These are phyloP conservation scores for Sebastes itinus DNA, from an alignment of 2,797 vertebrate genomes.

Conservation along the genomic window DNA sequence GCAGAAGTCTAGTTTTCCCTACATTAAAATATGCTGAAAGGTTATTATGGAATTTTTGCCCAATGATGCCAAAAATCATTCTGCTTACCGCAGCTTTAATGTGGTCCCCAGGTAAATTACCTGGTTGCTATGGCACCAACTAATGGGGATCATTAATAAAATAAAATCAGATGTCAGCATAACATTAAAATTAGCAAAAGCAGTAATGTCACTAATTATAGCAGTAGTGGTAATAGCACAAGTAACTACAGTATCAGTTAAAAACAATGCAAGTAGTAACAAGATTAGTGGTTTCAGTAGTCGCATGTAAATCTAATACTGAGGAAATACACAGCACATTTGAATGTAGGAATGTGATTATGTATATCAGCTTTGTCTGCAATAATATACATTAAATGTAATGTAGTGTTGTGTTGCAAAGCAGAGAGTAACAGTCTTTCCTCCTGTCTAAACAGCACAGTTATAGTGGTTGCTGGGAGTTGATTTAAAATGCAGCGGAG, in stretches of 20 bases:
- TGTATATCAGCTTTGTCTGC: neutral
- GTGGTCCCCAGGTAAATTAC: no score
- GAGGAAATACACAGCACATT: neutral
- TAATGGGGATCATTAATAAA: no score
- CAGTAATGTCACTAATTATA: neutral
- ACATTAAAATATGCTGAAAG: no score
- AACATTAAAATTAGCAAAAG: neutral
- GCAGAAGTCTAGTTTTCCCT: no score
- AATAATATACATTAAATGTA: neutral
- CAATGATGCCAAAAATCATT: no score
- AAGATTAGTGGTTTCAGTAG: neutral
- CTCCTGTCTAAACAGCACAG: neutral
- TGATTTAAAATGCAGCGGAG: constrained; percentile 38
- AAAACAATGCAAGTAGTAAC: neutral
- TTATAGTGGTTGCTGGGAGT: neutral
- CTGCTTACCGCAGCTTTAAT: no score
- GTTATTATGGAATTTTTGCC: no score
- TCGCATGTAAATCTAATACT: neutral
- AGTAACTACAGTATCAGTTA: neutral
- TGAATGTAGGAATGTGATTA: neutral
- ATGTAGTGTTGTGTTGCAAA: neutral
- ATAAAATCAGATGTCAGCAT: no score
- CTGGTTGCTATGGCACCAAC: no score
- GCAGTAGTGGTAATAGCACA: neutral
- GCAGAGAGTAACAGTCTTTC: neutral